A percentile compares a stretch with the other conserved stretches of the same genome.
Conservation (phyloP, 2,113 vertebrate species). For the Nibea albiflora region DNA sequence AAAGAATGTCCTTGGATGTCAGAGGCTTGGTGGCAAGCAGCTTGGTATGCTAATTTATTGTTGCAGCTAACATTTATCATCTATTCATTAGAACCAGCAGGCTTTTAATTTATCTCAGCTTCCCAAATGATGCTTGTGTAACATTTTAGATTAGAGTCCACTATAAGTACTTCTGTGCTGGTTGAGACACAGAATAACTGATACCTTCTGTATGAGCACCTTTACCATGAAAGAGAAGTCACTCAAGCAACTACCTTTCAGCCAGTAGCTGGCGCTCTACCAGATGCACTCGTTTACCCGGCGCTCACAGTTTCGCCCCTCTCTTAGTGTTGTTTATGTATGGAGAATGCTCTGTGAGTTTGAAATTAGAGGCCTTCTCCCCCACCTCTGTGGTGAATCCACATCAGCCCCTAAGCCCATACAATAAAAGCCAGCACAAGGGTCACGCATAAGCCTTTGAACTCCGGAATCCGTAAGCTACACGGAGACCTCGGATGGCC, state of each 20-base stretch:
- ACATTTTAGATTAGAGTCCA: not conserved
- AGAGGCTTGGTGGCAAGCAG: not conserved
- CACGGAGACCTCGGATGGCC: constrained; percentile 23
- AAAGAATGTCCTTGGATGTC: not conserved
- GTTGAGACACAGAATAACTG: not conserved
- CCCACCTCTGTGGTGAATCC: constrained; percentile 33
- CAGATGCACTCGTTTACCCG: constrained; percentile 9
- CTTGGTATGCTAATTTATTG: not conserved
- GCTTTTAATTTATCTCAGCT: not conserved
- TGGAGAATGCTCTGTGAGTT: not conserved
- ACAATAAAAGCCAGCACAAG: constrained; percentile 33
- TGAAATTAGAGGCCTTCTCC: constrained; percentile 1
- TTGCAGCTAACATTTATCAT: not conserved
- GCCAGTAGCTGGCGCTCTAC: not conserved
- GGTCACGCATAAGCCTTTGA: constrained; percentile 39
- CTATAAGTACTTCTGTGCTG: not conserved
- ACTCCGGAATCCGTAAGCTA: constrained; percentile 25
- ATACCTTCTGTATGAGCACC: not conserved
- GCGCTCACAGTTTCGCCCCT: not conserved
- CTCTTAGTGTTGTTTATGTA: not conserved
- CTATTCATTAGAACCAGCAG: not conserved
- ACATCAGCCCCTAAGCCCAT: constrained; percentile 4
- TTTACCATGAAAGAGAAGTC: not conserved
- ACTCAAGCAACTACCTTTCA: not conserved
- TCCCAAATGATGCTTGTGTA: not conserved